Evolutionary conservation across 37 sponge, comb jelly and placozoan species (phyloP), one percentile per base, ranked within the genome.

Genomic region (Mnemiopsis leidyi): DNA sequence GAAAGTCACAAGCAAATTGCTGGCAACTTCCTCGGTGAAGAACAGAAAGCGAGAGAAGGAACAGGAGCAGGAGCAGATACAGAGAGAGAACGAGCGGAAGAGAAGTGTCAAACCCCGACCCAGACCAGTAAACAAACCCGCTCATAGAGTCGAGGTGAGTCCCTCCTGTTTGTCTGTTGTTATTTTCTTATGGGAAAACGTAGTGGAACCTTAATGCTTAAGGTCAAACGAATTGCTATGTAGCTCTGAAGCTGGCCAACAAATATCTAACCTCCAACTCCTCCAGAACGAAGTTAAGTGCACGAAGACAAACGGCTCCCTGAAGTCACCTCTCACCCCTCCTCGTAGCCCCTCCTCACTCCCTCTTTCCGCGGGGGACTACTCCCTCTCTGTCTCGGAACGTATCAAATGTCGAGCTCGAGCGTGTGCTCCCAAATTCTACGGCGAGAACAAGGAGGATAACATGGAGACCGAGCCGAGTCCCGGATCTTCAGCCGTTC

Each of bases 291-390:
- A 77, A 77, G 36, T 32, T 33, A 77, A 77, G 36, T 32, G 18
- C 26, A 36, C 79, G 20, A 48, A 48, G 61, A 48, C 61, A 48
- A 71, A 71, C 30, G 75, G 75, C 30, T 21, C 61, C 48, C 24
- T 85, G 29, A 85, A 85, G 30, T 85, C 90, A n/a, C 90, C 90
- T 61, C 90, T 85, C 61, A 85, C 90, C 5, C 90, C 90, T 37
- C 90, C 90, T 40, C 40, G 90, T n/a, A 33, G 36, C 90, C 90
- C 90, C 90, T 85, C 90, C 28, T 25, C 90, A 1, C 61, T 85
- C 23, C 90, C 90, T n/a, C 23, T 40, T 61, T 40, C 23, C 2
- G 90, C 90, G 32, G 90, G 90, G 23, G 90, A 85, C 90, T 85
- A 33, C 90, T 85, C 90, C 26, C 90, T 40, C 30, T 85, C 90